Percentiles rank a stretch among this genome's conserved stretches.
phyloP scores from a whole-genome alignment of 2,888 invertebrate species.

The Latrodectus elegans region DNA sequence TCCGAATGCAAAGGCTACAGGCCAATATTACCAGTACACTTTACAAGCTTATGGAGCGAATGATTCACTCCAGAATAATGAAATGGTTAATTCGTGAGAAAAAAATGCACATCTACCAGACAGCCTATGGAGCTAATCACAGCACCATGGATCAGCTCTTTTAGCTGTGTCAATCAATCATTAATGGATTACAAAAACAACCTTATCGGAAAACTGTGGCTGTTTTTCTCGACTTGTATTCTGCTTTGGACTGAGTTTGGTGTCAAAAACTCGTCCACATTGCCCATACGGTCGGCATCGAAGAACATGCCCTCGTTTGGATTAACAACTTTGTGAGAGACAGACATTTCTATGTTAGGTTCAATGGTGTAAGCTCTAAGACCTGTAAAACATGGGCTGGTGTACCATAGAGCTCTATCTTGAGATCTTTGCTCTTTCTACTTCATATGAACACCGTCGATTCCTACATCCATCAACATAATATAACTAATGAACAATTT shows the following conservation, averaged over 20 bases:
- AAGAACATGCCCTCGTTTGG: slow-evolving; percentile 13
- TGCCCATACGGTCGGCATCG: slow-evolving; percentile 10
- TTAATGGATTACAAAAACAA: slow-evolving; percentile 11
- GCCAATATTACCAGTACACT: slow-evolving; percentile 3
- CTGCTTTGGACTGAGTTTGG: background rate
- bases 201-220: too few species aligned
- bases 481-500: too few species aligned
- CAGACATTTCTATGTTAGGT: too few species aligned
- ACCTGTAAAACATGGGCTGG: too few species aligned
- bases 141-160: slow-evolving; percentile 5
- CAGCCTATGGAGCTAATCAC: slow-evolving; percentile 12
- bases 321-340: slow-evolving; percentile 16
- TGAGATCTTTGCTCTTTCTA: too few species aligned
- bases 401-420: too few species aligned
- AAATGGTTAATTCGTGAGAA: background rate
- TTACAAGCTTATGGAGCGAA: too few species aligned
- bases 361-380: too few species aligned
- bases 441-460: too few species aligned
- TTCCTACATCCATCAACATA: too few species aligned
- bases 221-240: slow-evolving; percentile 4
- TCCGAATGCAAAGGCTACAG: slow-evolving; percentile 4
- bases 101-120: slow-evolving; percentile 1
- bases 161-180: too few species aligned
- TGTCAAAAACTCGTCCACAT: slow-evolving; percentile 11
- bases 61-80: too few species aligned